phyloP scores from a whole-genome alignment of 1,140 invertebrate genomes.

The Pseudobourletiella spinata region DNA sequence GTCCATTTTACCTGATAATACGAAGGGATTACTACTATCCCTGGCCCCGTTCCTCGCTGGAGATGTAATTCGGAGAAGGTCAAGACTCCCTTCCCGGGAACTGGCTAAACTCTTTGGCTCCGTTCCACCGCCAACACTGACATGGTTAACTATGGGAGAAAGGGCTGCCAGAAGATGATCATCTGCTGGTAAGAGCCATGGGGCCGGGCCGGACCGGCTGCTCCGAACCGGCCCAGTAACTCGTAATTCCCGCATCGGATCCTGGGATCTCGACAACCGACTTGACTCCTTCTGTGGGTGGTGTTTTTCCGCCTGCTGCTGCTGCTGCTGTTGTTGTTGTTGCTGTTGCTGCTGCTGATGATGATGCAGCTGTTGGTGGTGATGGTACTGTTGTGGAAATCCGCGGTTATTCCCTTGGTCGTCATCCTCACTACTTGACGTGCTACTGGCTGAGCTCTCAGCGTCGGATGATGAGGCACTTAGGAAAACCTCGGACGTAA shows the following conservation, averaged over 20 bases:
- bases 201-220: slow-evolving; percentile 7
- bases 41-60: too few species aligned
- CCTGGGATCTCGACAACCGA: too few species aligned
- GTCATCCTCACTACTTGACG: slow-evolving; percentile 3
- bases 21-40: too few species aligned
- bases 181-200: slow-evolving; percentile 29
- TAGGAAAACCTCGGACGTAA: slow-evolving; percentile 3
- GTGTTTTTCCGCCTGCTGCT: background rate
- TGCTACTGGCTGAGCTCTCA: slow-evolving; percentile 9
- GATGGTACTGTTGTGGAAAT: background rate
- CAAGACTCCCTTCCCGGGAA: too few species aligned
- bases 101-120: too few species aligned
- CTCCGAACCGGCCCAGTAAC: background rate
- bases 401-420: background rate
- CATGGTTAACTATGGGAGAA: slow-evolving; percentile 19
- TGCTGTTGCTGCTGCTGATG: background rate
- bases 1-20: too few species aligned
- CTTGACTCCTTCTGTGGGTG: background rate
- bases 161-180: slow-evolving; percentile 23
- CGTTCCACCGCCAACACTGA: too few species aligned
- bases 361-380: slow-evolving; percentile 1
- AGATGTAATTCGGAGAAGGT: too few species aligned
- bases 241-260: too few species aligned
- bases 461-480: slow-evolving; percentile 20
- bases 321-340: background rate